Percentiles rank a stretch among this genome's conserved stretches.
phyloP scores from a whole-genome alignment of 2,888 invertebrate genomes.

The Chesias legatella region DNA sequence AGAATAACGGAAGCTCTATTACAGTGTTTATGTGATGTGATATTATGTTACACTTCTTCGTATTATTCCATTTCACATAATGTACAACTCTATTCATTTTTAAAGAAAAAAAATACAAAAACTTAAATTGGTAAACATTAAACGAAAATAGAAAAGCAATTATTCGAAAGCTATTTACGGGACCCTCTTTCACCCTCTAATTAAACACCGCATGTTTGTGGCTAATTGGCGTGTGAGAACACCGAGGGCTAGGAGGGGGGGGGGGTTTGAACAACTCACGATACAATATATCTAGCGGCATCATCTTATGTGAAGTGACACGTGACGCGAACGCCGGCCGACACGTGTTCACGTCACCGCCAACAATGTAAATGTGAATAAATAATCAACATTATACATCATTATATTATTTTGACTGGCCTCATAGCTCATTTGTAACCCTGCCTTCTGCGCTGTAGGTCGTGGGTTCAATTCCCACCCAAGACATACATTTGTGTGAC shows the following conservation, averaged over 20 bases:
- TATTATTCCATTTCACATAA: too few species aligned
- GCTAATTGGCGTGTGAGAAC: constrained; percentile 44
- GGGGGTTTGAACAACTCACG: constrained; percentile 26
- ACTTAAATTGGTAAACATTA: too few species aligned
- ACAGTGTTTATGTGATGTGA: constrained; percentile 2
- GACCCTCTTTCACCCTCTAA: constrained; percentile 39
- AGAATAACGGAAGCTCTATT: constrained; percentile 17
- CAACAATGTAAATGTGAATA: constrained; percentile 41
- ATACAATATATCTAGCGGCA: constrained; percentile 32
- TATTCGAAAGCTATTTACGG: constrained; percentile 8
- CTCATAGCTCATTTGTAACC: too few species aligned
- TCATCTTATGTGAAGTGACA: constrained; percentile 44
- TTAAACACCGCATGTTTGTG: constrained; percentile 46
- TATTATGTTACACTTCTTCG: too few species aligned
- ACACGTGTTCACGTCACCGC: constrained; percentile 49
- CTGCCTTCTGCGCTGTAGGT: too few species aligned
- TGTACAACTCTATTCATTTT: too few species aligned
- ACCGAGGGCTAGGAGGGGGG: constrained; percentile 33
- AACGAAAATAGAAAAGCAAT: constrained; percentile 1
- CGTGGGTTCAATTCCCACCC: too few species aligned
- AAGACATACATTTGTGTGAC: too few species aligned
- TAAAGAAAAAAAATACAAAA: too few species aligned
- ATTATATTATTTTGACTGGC: too few species aligned
- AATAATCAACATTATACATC: constrained; percentile 45
- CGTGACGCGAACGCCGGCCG: constrained; percentile 35